phyloP scores from a whole-genome alignment of 2,113 vertebrate genomes.

The Anarhynchus alexandrinus region DNA sequence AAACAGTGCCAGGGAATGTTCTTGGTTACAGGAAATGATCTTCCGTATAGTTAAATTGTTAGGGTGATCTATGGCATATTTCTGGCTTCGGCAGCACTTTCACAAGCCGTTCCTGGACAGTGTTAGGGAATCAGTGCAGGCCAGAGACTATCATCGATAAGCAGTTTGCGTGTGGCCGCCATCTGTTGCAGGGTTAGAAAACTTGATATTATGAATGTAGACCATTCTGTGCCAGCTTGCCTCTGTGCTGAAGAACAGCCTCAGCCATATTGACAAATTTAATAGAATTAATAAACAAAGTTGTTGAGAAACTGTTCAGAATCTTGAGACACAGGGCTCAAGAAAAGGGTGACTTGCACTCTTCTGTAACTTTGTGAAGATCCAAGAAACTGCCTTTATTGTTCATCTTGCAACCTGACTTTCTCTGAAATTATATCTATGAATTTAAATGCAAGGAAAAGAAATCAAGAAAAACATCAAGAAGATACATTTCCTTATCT shows the following conservation, averaged over 20 bases:
- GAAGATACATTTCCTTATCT: not conserved
- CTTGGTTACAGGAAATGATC: not conserved
- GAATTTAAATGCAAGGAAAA: not conserved
- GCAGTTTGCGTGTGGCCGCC: not conserved
- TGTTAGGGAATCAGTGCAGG: accelerated
- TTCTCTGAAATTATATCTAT: not conserved
- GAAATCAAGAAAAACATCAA: not conserved
- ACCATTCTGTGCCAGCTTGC: not conserved
- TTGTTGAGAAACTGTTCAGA: not conserved
- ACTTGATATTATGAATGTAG: not conserved
- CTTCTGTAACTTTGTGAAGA: not conserved
- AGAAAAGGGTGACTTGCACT: not conserved
- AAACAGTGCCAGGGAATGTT: not conserved
- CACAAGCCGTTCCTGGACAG: not conserved
- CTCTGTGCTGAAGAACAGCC: not conserved
- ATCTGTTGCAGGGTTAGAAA: not conserved
- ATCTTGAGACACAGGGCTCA: not conserved
- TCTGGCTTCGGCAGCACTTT: not conserved
- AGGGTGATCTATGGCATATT: not conserved
- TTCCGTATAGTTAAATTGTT: not conserved
- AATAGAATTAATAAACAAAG: not conserved
- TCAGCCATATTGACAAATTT: not conserved
- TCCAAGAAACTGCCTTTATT: not conserved
- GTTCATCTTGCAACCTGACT: not conserved
- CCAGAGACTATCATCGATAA: not conserved